Percentiles rank a stretch among this genome's conserved stretches.
Conservation (phyloP, 1,140 invertebrate species). For the Drosophila albomicans region DNA sequence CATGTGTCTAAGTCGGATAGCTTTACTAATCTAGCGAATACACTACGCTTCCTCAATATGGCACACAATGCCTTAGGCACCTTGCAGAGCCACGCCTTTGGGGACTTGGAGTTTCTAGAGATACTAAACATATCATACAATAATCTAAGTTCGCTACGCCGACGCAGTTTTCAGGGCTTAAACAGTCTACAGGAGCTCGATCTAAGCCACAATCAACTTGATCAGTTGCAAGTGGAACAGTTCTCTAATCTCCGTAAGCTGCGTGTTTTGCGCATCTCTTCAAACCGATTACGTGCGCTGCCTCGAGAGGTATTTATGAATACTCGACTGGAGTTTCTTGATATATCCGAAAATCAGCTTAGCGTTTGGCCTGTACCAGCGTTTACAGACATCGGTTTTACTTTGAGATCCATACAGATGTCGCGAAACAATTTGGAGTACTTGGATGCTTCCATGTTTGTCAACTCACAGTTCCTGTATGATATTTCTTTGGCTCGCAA, state of each 20-base stretch:
- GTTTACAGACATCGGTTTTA: slow-evolving; percentile 90
- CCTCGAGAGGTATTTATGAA: slow-evolving; percentile 92
- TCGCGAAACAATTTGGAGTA: slow-evolving; percentile 93
- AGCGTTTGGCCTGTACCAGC: slow-evolving; percentile 90
- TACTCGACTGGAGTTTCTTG: slow-evolving; percentile 92
- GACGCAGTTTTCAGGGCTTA: slow-evolving; percentile 91
- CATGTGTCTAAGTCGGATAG: slow-evolving; percentile 88
- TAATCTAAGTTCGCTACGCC: slow-evolving; percentile 89
- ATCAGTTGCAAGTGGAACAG: slow-evolving; percentile 91
- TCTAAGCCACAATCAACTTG: slow-evolving; percentile 91
- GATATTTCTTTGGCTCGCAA: slow-evolving; percentile 92
- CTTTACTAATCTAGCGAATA: slow-evolving; percentile 87
- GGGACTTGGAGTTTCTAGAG: slow-evolving; percentile 89
- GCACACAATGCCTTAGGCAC: slow-evolving; percentile 90
- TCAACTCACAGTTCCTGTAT: slow-evolving; percentile 92
- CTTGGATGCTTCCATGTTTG: slow-evolving; percentile 94
- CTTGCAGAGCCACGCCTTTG: slow-evolving; percentile 90
- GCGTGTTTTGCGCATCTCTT: slow-evolving; percentile 90
- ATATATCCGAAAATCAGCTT: slow-evolving; percentile 92
- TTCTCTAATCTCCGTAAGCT: slow-evolving; percentile 92
- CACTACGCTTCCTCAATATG: slow-evolving; percentile 88
- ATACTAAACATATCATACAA: slow-evolving; percentile 91
- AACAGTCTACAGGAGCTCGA: slow-evolving; percentile 91
- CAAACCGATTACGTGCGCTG: slow-evolving; percentile 91
- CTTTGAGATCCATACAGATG: slow-evolving; percentile 91